These are phyloP conservation scores for Onychomys arenicola DNA, from an alignment of 2,797 vertebrate genomes.

Conservation along the genomic window DNA sequence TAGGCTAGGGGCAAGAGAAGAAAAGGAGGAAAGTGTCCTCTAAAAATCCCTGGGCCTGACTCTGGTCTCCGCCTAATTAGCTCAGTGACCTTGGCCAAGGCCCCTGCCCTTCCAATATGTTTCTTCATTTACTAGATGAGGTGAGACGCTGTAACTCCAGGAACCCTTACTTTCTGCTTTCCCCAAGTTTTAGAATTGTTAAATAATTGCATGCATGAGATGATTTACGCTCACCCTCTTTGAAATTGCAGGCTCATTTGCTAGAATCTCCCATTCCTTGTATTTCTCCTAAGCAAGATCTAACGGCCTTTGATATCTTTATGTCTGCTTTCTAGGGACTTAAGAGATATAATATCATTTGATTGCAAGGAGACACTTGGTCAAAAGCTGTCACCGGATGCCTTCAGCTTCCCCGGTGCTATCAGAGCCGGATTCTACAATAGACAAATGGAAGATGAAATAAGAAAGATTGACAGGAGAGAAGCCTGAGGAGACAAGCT, in stretches of 20 bases:
- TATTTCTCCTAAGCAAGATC: constrained; percentile 75
- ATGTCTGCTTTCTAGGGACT: constrained; percentile 70
- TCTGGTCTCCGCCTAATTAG: constrained; percentile 25
- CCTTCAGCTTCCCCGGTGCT: constrained; percentile 49
- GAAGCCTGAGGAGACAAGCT: neutral
- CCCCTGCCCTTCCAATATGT: neutral
- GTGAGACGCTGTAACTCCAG: neutral
- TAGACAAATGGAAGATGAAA: constrained; percentile 65
- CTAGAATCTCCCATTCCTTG: constrained; percentile 20
- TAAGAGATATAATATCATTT: constrained; percentile 66
- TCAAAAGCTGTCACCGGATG: constrained; percentile 64
- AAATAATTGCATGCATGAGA: constrained; percentile 48
- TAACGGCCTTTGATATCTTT: constrained; percentile 71
- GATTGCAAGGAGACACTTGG: constrained; percentile 70
- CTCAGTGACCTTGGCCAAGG: constrained; percentile 21
- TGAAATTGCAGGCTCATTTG: constrained; percentile 77
- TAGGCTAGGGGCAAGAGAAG: neutral
- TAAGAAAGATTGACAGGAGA: constrained; percentile 13
- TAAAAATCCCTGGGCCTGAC: neutral
- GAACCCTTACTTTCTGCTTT: constrained; percentile 4
- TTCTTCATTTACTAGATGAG: constrained; percentile 62
- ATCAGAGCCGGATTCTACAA: constrained; percentile 29
- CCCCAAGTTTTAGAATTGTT: constrained; percentile 46
- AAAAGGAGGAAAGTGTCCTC: neutral
- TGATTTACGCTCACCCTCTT: constrained; percentile 60